Percentiles rank a stretch among this genome's conserved stretches.
phyloP scores from a whole-genome alignment of 2,888 invertebrate species.

The Melinaea marsaeus region DNA sequence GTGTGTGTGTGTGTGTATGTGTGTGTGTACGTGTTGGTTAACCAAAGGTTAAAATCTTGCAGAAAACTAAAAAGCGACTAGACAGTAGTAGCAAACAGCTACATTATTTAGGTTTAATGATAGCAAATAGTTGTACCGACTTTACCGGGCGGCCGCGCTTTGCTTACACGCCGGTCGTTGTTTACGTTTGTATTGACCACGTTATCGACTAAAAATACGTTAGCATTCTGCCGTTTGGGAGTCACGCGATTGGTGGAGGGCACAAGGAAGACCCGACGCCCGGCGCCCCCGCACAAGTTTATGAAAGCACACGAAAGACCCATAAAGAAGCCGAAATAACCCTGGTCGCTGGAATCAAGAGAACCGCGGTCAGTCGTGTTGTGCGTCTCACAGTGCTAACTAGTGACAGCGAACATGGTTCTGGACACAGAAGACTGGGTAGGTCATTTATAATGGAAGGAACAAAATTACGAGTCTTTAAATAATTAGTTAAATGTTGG shows the following conservation, averaged over 20 bases:
- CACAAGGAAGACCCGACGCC: constrained; percentile 54
- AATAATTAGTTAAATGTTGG: too few species aligned
- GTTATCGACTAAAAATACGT: constrained; percentile 74
- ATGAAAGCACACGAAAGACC: constrained; percentile 68
- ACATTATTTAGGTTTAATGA: constrained; percentile 41
- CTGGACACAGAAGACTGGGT: constrained; percentile 76
- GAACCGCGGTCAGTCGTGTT: constrained; percentile 72
- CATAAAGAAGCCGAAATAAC: constrained; percentile 73
- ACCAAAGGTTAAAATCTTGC: background rate
- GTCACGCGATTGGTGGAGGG: constrained; percentile 68
- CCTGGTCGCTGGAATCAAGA: constrained; percentile 73
- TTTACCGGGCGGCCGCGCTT: constrained; percentile 33
- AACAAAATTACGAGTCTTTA: background rate
- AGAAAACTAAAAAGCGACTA: constrained; percentile 36
- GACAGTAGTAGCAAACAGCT: constrained; percentile 35
- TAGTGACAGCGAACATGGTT: constrained; percentile 74
- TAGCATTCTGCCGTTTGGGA: constrained; percentile 76
- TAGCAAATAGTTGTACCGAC: constrained; percentile 38
- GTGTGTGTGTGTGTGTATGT: too few species aligned
- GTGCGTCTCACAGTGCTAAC: constrained; percentile 77
- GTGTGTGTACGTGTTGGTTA: too few species aligned
- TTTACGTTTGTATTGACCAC: constrained; percentile 75
- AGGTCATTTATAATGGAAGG: constrained; percentile 42
- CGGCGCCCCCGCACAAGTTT: constrained; percentile 49
- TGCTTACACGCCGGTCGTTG: constrained; percentile 56